Evolutionary conservation across 2,888 invertebrate species (phyloP), one percentile per base, ranked within the genome.

Genomic region (Metellina segmentata): DNA sequence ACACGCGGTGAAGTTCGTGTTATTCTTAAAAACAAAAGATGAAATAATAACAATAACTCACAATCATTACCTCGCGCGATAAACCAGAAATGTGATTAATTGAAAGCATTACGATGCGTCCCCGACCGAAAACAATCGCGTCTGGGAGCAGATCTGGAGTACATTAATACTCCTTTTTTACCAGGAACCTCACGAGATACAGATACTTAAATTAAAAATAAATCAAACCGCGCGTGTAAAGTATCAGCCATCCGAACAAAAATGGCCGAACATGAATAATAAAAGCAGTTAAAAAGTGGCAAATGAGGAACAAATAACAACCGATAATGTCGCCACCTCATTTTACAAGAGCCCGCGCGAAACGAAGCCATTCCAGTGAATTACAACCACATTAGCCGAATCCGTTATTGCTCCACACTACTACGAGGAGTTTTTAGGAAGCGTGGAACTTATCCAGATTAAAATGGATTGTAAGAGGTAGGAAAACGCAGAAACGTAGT

Each of bases 271-370:
- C 61, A 81, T 81, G 86, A 91, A 75, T 75, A 70, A 81, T 82
- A 86, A 81, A 34, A 70, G 87, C 87, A 83, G 72, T 83, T 91
- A 88, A 87, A 81, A 34, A 79, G 87, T 70, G 77, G 83, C 71
- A 83, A 91, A 83, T 83, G 72, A 82, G 74, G n/a, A 87, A 91
- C 82, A 87, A 91, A 87, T 87, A 87, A 87, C n/a, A 83, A 71
- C 49, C 82, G 75, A 82, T 75, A 88, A 69, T 81, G 85, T 85
- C 85, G 51, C 34, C 85, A 78, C 74, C 74, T 75, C 75, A 81
- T 88, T 88, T 81, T 51, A 75, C 52, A 53, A 61, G 34, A 79
- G 49, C 53, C 71, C 19, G 13, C 77, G 48, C 34, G 52, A 71
- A 81, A 81, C 81, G 19, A 20, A 70, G 70, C 52, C 53, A 86